Base-by-base conservation (phyloP, 2,888 invertebrate species). In the Oscheius sp. region DNA sequence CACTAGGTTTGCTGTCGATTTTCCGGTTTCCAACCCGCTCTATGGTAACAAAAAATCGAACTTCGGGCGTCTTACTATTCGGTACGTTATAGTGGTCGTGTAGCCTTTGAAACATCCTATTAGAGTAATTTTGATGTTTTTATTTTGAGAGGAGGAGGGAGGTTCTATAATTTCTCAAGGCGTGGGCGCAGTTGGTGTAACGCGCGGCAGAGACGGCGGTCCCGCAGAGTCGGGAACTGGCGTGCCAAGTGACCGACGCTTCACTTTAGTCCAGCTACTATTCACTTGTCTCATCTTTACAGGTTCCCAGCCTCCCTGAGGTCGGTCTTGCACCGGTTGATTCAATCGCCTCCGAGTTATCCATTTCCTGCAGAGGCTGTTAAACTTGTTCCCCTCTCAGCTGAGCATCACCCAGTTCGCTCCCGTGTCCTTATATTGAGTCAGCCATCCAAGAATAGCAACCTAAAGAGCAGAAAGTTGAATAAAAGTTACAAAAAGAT, bases 91-190 rank as follows among this genome's bases (percentile, higher is more conserved):
- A 13, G 5, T 55, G 23, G 21, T 23, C 55, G 23, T 55, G 3
- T 55, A 13, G 7, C 5, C 55, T 23, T 55, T 55, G 13, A 21
- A 55, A 55, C 12, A 13, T 25, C 7, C 55, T 23, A 55, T 18
- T 55, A 18, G 18, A 25, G 45, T 9, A 18, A 43, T 61, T 61
- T 61, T 45, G 43, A 23, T 61, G 61, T 61, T 61, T 61, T 58
- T 27, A 58, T 58, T 61, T 41, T 61, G 43, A 61, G 61, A 35
- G 61, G 61, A 46, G 66, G 66, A 52, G 52, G 49, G 66, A 66
- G 66, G 66, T 66, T 66, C 66, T 66, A 66, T 66, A 66, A 66
- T 66, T 66, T 66, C 66, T 66, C 66, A 66, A 66, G 52, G 66
- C 66, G 66, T 66, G 66, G 66, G 66, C 66, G 66, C 66, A 23